Evolutionary conservation across 2,113 vertebrate species (phyloP), one percentile per base, ranked within the genome.

Genomic region (Rhagologus leucostigma): DNA sequence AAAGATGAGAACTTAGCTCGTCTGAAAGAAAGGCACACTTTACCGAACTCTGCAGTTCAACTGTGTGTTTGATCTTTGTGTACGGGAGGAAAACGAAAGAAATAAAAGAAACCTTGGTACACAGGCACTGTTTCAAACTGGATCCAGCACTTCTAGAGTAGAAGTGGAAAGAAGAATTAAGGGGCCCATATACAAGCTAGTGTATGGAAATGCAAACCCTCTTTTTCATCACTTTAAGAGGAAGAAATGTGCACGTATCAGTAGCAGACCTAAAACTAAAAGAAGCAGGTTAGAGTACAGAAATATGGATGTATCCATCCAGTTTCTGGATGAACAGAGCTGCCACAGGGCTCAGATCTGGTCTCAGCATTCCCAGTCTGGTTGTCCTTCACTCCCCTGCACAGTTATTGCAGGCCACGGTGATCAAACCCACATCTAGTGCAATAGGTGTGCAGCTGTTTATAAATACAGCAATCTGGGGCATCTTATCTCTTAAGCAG

Each of bases 111-210:
- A 55, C 10, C 23, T 46, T 60, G 10, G 57, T 20, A 65, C 6
- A 20, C 9, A 78, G n/a, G 3, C 35, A 47, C 9, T 27, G 14
- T 37, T 92, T 73, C 50, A 73, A 42, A 53, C 39, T 24, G 27
- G 16, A 59, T 32, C 22, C 21, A 42, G 24, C 0, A 2, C 17
- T 75, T 56, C 33, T 11, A 30, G 19, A 89, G 63, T 3, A 67
- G 29, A 52, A 70, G 39, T 2, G 63, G 50, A 33, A 82, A 69
- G 32, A 88, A 75, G 26, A 77, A 79, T 29, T 53, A 49, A 62
- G 19, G 12, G 19, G 24, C 4, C 6, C 15, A 47, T 10, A 46
- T 1, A 39, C 0, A 1, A 75, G 33, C 5, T 29, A 24, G 10
- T 23, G 22, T 8, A 62, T 13, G 29, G 69, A 84, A 90, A 86